Conservation (phyloP, 2,113 vertebrate species). For the Platichthys stellatus region DNA sequence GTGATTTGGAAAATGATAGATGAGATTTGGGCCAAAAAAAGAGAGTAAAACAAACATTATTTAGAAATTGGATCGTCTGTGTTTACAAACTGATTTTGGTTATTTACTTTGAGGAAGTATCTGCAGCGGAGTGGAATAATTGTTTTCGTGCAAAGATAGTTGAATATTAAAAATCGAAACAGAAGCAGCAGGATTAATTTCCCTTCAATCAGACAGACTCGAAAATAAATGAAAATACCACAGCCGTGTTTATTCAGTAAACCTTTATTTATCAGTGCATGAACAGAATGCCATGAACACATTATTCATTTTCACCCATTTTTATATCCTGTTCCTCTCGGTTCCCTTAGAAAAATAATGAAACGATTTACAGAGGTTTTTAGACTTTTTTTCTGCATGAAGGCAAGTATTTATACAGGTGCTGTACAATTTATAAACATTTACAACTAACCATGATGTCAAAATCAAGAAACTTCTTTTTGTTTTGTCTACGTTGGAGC, state of each 20-base stretch:
- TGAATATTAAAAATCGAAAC: no score
- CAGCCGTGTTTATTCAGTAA: conserved; percentile 74
- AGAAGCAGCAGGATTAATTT: no score
- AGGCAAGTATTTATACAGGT: conserved; percentile 95
- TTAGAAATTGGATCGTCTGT: no score
- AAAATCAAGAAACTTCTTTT: conserved; percentile 71
- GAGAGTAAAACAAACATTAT: no score
- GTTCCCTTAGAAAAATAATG: conserved; percentile 99
- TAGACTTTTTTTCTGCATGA: conserved; percentile 82
- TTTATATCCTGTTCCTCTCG: conserved; percentile 80
- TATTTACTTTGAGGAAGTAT: no score
- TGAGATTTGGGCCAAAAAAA: no score
- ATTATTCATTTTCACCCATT: conserved; percentile 72
- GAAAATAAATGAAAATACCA: neutral
- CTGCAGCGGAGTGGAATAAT: no score
- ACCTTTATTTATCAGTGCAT: conserved; percentile 85
- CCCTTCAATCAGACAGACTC: neutral
- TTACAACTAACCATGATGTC: conserved; percentile 91
- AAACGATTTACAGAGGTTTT: conserved; percentile 94
- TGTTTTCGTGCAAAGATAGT: no score
- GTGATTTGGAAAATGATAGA: no score
- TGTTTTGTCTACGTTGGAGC: conserved; percentile 75
- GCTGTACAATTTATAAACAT: conserved; percentile 99
- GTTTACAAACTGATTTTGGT: no score
- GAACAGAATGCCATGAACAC: conserved; percentile 84